A percentile compares a stretch with the other conserved stretches of the same genome.
phyloP scores from a whole-genome alignment of 2,113 vertebrate genomes.

The Lipophrys pholis region DNA sequence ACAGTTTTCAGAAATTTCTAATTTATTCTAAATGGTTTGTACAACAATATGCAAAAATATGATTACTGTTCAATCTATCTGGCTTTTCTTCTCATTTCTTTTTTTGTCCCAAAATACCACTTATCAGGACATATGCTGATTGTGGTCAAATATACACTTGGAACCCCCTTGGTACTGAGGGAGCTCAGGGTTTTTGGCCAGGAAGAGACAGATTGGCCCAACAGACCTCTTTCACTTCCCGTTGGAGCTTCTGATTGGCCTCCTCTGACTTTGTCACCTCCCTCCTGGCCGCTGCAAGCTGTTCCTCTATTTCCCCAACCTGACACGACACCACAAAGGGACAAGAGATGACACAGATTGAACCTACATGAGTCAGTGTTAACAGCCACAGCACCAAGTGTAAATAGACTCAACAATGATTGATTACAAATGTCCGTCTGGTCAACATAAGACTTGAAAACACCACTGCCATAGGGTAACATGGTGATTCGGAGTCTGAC shows the following conservation, averaged over 20 bases:
- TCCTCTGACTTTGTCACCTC: conserved; percentile 94
- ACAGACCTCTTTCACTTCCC: conserved; percentile 93
- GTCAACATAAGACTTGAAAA: conserved; percentile 9
- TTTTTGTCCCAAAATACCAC: conserved; percentile 1
- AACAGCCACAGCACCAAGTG: conserved; percentile 23
- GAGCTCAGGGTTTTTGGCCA: conserved; percentile 47
- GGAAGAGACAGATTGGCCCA: conserved; percentile 60
- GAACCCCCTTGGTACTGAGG: conserved; percentile 16
- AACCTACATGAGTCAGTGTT: conserved; percentile 53
- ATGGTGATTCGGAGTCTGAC: conserved; percentile 16
- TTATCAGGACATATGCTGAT: conserved; percentile 18
- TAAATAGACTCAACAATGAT: conserved; percentile 44
- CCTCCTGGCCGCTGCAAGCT: conserved; percentile 90
- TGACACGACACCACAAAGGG: conserved; percentile 68
- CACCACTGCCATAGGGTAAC: conserved; percentile 4
- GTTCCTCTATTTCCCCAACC: conserved; percentile 93
- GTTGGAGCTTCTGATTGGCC: conserved; percentile 91
- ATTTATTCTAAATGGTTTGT: conserved; percentile 2
- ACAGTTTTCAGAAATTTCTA: not conserved
- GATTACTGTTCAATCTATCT: not conserved
- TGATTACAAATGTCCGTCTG: conserved; percentile 38
- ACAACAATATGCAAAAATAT: not conserved
- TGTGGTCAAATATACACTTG: conserved; percentile 45
- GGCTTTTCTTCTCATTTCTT: not conserved
- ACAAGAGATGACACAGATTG: conserved; percentile 54